phyloP scores from a whole-genome alignment of 2,797 vertebrate genomes.

The Balearica regulorum region DNA sequence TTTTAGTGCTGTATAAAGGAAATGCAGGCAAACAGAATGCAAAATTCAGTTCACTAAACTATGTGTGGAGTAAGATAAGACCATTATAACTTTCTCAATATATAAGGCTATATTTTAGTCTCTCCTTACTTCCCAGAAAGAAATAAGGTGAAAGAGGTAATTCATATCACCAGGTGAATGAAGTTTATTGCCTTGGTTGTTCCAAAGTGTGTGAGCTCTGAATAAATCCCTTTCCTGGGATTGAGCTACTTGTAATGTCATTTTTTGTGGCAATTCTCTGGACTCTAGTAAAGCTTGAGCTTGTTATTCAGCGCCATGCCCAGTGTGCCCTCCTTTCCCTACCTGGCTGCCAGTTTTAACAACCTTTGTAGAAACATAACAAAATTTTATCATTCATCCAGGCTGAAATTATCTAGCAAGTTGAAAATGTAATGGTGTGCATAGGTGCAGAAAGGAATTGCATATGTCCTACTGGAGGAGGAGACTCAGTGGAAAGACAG shows the following conservation, averaged over 20 bases:
- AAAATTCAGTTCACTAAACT: neutral
- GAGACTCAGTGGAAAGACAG: neutral
- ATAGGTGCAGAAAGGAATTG: neutral
- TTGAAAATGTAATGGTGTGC: neutral
- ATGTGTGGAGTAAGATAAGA: neutral
- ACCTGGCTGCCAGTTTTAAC: neutral
- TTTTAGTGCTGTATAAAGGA: neutral
- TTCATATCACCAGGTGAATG: neutral
- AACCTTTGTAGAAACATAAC: neutral
- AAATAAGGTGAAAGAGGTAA: neutral
- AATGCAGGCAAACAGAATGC: neutral
- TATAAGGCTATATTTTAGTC: neutral
- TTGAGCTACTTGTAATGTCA: neutral
- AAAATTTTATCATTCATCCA: neutral
- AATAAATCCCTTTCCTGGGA: neutral
- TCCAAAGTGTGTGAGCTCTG: neutral
- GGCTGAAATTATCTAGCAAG: neutral
- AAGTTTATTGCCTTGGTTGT: neutral
- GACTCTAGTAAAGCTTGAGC: neutral
- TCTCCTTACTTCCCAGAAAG: neutral
- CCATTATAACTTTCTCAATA: neutral
- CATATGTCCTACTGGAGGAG: neutral
- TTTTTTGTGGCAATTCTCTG: neutral
- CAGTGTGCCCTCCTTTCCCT: neutral
- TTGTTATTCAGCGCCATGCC: neutral